Base-by-base conservation (phyloP, 2,888 invertebrate species). In the Mayetiola destructor region DNA sequence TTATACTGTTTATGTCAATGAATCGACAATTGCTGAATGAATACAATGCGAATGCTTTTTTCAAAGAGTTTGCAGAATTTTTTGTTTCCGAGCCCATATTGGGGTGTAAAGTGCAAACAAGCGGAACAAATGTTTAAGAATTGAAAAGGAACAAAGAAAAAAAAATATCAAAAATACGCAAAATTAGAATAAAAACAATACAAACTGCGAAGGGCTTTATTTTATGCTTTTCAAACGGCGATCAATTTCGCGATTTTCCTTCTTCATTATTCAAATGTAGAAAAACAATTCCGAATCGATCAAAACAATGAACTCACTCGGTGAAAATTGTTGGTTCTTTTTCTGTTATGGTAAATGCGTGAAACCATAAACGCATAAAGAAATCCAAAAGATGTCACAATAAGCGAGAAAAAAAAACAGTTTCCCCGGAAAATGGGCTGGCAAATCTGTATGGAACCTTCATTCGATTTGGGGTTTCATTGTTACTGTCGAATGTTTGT, bases 71-170 rank as follows among this genome's bases (percentile, higher is more conserved):
- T 2, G 6, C 14, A 48, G 10, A 27, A 27, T 23, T n/a, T 27
- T 48, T 48, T 48, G 27, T 27, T 48, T 48, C n/a, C n/a, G n/a
- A n/a, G n/a, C n/a, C n/a, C n/a, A n/a, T 48, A 48, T 48, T 48
- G 48, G 48, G 48, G 48, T 48, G 48, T 48, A 48, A 48, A 48
- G 27, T 48, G 48, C 27, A 48, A 48, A 48, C 27, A 48, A 48
- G 48, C 48, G n/a, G 48, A 48, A 48, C 48, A 48, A 48, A 48
- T 48, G 48, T 48, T 16, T n/a, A n/a, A n/a, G n/a, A n/a, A n/a
- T n/a, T n/a, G n/a, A n/a, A n/a, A n/a, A n/a, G n/a, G n/a, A n/a
- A n/a, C n/a, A n/a, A n/a, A n/a, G n/a, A n/a, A n/a, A n/a, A n/a
- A n/a, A n/a, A n/a, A 27, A 48, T 48, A 48, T 48, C 48, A 27